phyloP scores from a whole-genome alignment of 1,140 invertebrate species.

The Diorhabda elongata region DNA sequence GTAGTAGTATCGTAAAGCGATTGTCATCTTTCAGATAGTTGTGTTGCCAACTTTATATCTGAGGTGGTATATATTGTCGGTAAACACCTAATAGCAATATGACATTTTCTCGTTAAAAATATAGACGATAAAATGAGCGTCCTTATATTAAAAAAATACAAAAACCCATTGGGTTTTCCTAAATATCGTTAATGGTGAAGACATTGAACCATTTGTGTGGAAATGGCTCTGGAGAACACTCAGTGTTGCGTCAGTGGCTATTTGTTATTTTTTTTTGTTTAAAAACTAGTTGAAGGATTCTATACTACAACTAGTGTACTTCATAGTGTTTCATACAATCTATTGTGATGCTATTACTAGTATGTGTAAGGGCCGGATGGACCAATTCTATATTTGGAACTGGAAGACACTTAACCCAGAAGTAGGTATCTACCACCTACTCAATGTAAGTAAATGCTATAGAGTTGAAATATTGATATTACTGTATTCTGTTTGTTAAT shows the following conservation, averaged over 20 bases:
- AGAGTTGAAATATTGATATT: not conserved
- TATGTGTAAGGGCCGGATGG: not conserved
- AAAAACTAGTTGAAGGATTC: not conserved
- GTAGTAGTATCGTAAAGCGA: too few relatives aligned
- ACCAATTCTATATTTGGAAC: constrained; percentile 1
- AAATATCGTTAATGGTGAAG: not conserved
- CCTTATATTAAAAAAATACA: not conserved
- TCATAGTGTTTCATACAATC: not conserved
- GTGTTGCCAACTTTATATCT: too few relatives aligned
- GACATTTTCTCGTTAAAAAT: not conserved
- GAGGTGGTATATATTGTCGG: not conserved
- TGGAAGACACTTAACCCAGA: constrained; percentile 1
- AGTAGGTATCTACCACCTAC: not conserved
- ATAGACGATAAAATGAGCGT: not conserved
- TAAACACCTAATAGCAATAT: not conserved
- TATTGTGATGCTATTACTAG: not conserved
- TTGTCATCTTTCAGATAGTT: too few relatives aligned
- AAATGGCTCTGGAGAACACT: not conserved
- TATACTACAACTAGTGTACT: not conserved
- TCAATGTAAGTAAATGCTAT: not conserved
- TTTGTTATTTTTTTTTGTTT: not conserved
- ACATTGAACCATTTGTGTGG: not conserved
- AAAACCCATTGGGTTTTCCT: not conserved
- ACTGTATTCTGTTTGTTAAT: not conserved
- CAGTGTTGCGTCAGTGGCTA: not conserved